phyloP scores from a whole-genome alignment of 2,888 invertebrate genomes.

The Boloria selene region DNA sequence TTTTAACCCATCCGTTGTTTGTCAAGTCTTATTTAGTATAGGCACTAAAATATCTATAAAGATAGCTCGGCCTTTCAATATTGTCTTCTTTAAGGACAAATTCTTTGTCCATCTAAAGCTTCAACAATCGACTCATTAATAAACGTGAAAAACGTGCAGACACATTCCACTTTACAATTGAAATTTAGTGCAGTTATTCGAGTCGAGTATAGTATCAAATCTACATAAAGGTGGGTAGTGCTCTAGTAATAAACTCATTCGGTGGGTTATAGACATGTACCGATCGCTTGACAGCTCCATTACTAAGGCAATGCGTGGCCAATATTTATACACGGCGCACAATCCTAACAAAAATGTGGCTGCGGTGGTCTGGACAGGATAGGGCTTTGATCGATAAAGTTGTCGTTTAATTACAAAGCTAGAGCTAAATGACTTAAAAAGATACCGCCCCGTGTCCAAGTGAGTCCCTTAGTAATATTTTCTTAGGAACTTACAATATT shows the following conservation, averaged over 20 bases:
- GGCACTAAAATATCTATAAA: slow-evolving; percentile 26
- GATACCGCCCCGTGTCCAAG: slow-evolving; percentile 68
- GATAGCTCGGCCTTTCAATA: slow-evolving; percentile 21
- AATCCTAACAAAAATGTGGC: slow-evolving; percentile 60
- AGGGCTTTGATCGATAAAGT: slow-evolving; percentile 77
- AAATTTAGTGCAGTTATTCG: slow-evolving; percentile 37
- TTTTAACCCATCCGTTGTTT: background rate
- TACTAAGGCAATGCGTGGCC: slow-evolving; percentile 61
- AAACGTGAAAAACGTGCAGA: slow-evolving; percentile 27
- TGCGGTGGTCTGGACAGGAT: slow-evolving; percentile 69
- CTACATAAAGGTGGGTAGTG: slow-evolving; percentile 58
- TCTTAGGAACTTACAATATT: slow-evolving; percentile 31
- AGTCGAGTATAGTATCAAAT: slow-evolving; percentile 32
- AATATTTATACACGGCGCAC: slow-evolving; percentile 62
- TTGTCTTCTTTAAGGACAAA: slow-evolving; percentile 35
- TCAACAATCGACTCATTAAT: slow-evolving; percentile 36
- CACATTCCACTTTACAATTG: slow-evolving; percentile 35
- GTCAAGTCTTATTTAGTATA: slow-evolving; percentile 11
- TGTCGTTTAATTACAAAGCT: slow-evolving; percentile 80
- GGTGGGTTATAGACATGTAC: slow-evolving; percentile 67
- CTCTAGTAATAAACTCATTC: slow-evolving; percentile 73
- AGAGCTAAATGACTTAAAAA: slow-evolving; percentile 63
- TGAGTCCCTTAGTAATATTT: slow-evolving; percentile 40
- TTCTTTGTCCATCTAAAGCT: slow-evolving; percentile 28
- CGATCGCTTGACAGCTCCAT: slow-evolving; percentile 73